phyloP scores from a whole-genome alignment of 2,797 vertebrate species.

The Labroides dimidiatus region DNA sequence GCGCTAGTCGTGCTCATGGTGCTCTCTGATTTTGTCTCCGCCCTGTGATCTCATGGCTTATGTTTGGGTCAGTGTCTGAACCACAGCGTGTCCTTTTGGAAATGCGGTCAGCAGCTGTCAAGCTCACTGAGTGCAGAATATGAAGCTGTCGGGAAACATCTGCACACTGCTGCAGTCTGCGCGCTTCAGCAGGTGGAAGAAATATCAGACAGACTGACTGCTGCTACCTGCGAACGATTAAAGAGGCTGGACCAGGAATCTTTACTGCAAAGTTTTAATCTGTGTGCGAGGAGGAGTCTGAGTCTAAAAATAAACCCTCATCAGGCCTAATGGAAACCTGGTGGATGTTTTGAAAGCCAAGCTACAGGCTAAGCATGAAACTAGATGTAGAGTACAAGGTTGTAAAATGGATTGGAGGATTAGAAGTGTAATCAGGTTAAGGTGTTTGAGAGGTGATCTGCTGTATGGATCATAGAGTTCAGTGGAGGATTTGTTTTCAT shows the following conservation, averaged over 20 bases:
- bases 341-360: conserved; percentile 29
- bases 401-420: conserved; percentile 39
- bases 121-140: conserved; percentile 62
- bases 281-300: conserved; percentile 36
- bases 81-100: conserved; percentile 78
- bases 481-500: conserved; percentile 24
- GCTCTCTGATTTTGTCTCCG: conserved; percentile 61
- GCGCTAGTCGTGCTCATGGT: conserved; percentile 53
- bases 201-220: conserved; percentile 21
- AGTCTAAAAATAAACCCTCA: conserved; percentile 38
- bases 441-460: conserved; percentile 31
- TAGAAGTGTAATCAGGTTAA: conserved; percentile 59
- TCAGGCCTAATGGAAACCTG: conserved; percentile 36
- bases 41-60: conserved; percentile 71
- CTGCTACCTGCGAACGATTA: conserved; percentile 42
- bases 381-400: conserved; percentile 30
- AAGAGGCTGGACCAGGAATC: conserved; percentile 55
- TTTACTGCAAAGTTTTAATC: conserved; percentile 55
- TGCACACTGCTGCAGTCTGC: conserved; percentile 69
- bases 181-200: conserved; percentile 19
- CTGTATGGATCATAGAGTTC: conserved; percentile 7
- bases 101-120: conserved; percentile 84
- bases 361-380: conserved; percentile 36
- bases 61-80: conserved; percentile 74
- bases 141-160: conserved; percentile 76